Base-by-base conservation (phyloP, 2,888 invertebrate species). In the Eupithecia pulchellata region DNA sequence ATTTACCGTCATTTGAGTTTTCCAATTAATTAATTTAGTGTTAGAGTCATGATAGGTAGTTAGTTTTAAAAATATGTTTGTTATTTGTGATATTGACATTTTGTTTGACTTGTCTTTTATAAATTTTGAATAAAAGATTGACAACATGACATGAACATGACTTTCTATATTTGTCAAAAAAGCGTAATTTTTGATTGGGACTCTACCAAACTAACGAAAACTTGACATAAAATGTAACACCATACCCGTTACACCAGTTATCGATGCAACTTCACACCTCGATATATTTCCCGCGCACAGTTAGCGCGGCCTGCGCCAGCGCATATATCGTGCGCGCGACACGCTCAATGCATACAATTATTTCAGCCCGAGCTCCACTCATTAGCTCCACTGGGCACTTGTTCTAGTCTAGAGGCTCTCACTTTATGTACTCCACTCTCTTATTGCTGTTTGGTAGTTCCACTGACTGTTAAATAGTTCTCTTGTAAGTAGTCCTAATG, bases 261-360 rank as follows among this genome's bases (percentile, higher is more conserved):
- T 57, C 17, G 17, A 32, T n/a, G 74, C 64, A 74, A 75, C 69
- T 82, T 85, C 82, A 81, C 82, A 84, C 82, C 82, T 82, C 76
- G 32, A 64, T 71, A 70, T 72, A 61, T 32, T 61, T 72, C 75
- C 78, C 71, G 76, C 75, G 79, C 72, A 75, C 78, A 79, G 82
- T 81, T 81, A 83, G 83, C 80, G 77, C 79, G 42, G 74, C 47
- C 47, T 64, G 66, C 68, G 25, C 47, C 42, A 77, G 6, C 78
- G 68, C 72, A 79, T 81, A 79, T 80, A 83, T 84, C 77, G 73
- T 74, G 65, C 69, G 78, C 76, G 72, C 64, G 83, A 85, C 85
- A 84, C 79, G 76, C 80, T 81, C 83, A 88, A 61, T 87, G 88
- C 84, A 88, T 87, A 87, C 83, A 80, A 87, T 88, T 87, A 87